Conservation (phyloP, 2,888 invertebrate genomes). For the Latrodectus elegans region DNA sequence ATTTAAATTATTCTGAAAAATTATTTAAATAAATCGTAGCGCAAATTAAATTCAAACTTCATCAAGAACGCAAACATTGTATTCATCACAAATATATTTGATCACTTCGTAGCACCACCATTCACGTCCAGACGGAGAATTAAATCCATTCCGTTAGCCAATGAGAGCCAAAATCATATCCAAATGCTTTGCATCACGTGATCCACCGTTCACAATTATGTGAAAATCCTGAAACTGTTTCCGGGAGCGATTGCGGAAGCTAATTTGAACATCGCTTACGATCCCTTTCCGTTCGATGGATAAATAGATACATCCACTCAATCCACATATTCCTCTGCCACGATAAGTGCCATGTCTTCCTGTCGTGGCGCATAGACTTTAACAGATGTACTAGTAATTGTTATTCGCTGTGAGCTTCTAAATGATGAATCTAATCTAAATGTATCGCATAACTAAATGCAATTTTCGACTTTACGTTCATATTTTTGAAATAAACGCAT, state of each 20-base stretch:
- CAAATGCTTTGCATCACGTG: background rate
- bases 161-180: too few relatives aligned
- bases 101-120: too few relatives aligned
- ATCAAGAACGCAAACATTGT: too few relatives aligned
- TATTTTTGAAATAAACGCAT: too few relatives aligned
- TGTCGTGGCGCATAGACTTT: background rate
- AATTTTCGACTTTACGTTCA: too few relatives aligned
- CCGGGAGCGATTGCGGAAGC: background rate
- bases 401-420: background rate
- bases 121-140: too few relatives aligned
- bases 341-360: background rate
- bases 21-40: too few relatives aligned
- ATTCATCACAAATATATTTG: too few relatives aligned
- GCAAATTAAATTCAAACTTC: too few relatives aligned
- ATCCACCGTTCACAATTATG: background rate
- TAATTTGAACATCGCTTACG: background rate
- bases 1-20: too few relatives aligned
- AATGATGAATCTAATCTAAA: background rate
- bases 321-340: background rate
- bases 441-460: background rate
- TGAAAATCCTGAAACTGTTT: background rate
- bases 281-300: background rate
- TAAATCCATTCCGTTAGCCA: too few relatives aligned
- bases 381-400: background rate
- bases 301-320: constrained; percentile 3